Base-by-base conservation (phyloP, 2,888 invertebrate genomes). In the Mesoligia furuncula region DNA sequence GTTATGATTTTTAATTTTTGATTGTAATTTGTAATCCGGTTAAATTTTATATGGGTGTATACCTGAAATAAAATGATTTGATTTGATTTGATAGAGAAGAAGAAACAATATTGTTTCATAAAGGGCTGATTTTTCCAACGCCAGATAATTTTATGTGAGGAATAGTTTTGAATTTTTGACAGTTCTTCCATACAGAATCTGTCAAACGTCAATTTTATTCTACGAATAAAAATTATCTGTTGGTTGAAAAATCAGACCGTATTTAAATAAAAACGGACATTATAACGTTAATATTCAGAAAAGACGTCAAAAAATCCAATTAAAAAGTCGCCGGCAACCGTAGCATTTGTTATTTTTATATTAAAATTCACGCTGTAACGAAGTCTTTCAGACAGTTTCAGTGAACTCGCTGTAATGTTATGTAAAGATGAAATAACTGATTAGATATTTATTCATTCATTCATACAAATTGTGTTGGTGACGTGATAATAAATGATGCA, bases 361-460 rank as follows among this genome's bases (percentile, higher is more conserved):
- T 85, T 83, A 80, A 85, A 85, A 80, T 85, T 85, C 74, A 74
- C 77, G 51, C 36, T 65, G 74, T 80, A 72, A 81, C 75, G 67
- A 76, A 83, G 83, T 85, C 72, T 75, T 77, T 70, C 74, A 71
- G 67, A 68, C 62, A 77, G 77, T 73, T 78, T 72, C 77, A 73
- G 66, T 75, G 65, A 81, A 77, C 72, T 67, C 57, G 73, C 76
- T 77, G 42, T 79, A 84, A 79, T 78, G 73, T 84, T 85, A 80
- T 73, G 74, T 85, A 78, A 85, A 83, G 78, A 76, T 48, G 74
- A 83, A 85, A 78, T 74, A 71, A 78, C 81, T 81, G 76, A 78
- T 87, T 84, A 79, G 61, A 68, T 79, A 80, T 79, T 87, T 79
- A 80, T 79, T 87, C 77, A 87, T 84, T 74, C 84, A 87, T 87